Base-by-base conservation (phyloP, 2,888 invertebrate genomes). In the Achlya flavicornis region DNA sequence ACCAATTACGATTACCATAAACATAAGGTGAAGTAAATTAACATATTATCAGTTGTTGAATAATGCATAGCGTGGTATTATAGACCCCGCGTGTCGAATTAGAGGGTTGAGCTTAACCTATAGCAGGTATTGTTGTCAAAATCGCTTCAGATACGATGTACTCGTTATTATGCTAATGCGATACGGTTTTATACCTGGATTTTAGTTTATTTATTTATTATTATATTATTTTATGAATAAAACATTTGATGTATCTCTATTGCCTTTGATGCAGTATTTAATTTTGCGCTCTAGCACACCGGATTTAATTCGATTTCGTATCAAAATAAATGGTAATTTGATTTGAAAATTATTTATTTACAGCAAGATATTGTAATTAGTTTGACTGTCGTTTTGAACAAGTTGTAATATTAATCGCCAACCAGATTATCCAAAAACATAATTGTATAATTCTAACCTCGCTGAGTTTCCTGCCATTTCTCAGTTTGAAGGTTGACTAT, bases 1-100 rank as follows among this genome's bases (percentile, higher is more conserved):
- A 92, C 88, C 92, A 92, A 92, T 92, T 91, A 92, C 80, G 84
- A 92, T 93, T 92, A 91, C 81, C 91, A 92, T 92, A 92, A 92
- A 90, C 91, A 91, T 90, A 90, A 92, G 88, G 90, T 88, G 82
- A 76, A 82, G 84, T 85, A 78, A 87, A 91, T 92, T 91, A 89
- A 88, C 92, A 91, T 92, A 92, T 87, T 87, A 87, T 86, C 85
- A 81, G 75, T 66, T 71, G 73, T 88, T 92, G 89, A 89, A 92
- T 92, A 86, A 92, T 92, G 86, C 84, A 92, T 90, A 75, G 72
- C 64, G 74, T 70, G 79, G 81, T 81, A 83, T 84, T 82, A 86
- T 81, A 79, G 78, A 77, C 80, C 81, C 73, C 69, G 64, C 65
- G 64, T 66, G 57, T 64, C 68, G 77, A 84, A 88, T 88, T 87